phyloP scores from a whole-genome alignment of 2,888 invertebrate genomes.

The Cordylochernes scorpioides region DNA sequence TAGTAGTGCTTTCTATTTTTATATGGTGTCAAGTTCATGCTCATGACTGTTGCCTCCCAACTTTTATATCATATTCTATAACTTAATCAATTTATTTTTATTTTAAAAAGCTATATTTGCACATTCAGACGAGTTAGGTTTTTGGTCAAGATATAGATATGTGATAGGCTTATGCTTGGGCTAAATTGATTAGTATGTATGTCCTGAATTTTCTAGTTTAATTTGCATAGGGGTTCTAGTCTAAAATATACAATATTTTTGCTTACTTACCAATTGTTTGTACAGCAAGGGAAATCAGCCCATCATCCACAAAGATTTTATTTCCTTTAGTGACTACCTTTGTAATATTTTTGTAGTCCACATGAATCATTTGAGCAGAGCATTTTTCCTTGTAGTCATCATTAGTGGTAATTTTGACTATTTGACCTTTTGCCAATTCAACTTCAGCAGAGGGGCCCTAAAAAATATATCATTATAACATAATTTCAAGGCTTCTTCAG shows the following conservation, averaged over 20 bases:
- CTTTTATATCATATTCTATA: too few species aligned
- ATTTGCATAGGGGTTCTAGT: not conserved
- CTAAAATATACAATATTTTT: conserved; percentile 5
- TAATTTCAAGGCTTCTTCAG: not conserved
- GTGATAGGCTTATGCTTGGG: too few species aligned
- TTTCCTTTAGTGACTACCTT: conserved; percentile 63
- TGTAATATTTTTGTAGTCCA: conserved; percentile 83
- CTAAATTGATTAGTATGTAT: too few species aligned
- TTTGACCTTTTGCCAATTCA: conserved; percentile 52
- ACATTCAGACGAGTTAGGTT: too few species aligned
- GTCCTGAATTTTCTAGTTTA: too few species aligned
- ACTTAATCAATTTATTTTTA: too few species aligned
- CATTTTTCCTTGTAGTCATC: conserved; percentile 47
- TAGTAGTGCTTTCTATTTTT: too few species aligned
- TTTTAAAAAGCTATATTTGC: too few species aligned
- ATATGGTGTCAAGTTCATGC: too few species aligned
- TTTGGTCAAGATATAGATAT: too few species aligned
- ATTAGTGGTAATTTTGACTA: conserved; percentile 58
- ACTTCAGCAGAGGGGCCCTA: conserved; percentile 69
- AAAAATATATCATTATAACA: conserved; percentile 6
- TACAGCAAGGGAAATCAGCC: conserved; percentile 65
- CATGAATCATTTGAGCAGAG: conserved; percentile 39
- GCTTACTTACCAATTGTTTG: conserved; percentile 25
- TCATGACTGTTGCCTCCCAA: too few species aligned
- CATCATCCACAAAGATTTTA: conserved; percentile 78